Percentiles rank a stretch among this genome's conserved stretches.
phyloP scores from a whole-genome alignment of 2,797 vertebrate genomes.

The Lepidocolaptes lacrymiger region DNA sequence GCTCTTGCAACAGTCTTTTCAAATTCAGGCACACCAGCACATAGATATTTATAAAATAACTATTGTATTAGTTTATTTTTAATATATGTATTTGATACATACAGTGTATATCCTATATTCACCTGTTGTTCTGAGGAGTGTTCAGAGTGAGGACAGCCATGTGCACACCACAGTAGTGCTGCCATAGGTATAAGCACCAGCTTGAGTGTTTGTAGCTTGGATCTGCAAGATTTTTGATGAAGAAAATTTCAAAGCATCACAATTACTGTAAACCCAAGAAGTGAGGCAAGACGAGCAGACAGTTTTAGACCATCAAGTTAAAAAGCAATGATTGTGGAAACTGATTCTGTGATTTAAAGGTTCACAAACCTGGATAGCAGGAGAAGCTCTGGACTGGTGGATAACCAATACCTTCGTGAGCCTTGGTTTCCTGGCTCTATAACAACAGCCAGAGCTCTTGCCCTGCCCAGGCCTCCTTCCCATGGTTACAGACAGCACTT shows the following conservation, averaged over 20 bases:
- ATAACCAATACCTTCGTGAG: background rate
- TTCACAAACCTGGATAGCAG: background rate
- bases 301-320: background rate
- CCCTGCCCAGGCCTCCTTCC: background rate
- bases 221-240: background rate
- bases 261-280: background rate
- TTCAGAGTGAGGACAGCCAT: background rate
- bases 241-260: background rate
- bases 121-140: background rate
- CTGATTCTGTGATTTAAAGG: background rate
- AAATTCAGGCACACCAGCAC: background rate
- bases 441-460: background rate
- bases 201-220: background rate
- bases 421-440: background rate
- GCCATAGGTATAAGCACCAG: background rate
- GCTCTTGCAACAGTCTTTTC: background rate
- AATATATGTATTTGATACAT: background rate
- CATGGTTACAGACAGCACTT: background rate
- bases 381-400: background rate
- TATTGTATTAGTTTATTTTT: background rate
- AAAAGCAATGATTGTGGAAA: accelerated
- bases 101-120: background rate
- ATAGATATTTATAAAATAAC: background rate
- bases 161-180: background rate
- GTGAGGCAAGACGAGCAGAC: background rate